Percentiles rank a stretch among this genome's conserved stretches.
phyloP scores from a whole-genome alignment of 2,888 invertebrate species.

The Athalia rosae region DNA sequence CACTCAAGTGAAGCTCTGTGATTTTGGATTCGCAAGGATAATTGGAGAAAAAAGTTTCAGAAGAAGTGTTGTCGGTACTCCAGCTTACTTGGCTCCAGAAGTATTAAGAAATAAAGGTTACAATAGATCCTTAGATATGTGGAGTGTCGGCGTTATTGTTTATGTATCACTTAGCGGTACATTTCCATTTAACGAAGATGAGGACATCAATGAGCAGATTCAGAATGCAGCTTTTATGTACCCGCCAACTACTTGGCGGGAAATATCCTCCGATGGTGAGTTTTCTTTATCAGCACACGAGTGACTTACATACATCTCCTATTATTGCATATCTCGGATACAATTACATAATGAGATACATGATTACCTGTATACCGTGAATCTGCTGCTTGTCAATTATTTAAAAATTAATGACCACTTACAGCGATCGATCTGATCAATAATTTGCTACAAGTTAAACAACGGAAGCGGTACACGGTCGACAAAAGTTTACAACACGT shows the following conservation, averaged over 20 bases:
- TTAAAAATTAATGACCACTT: conserved; percentile 63
- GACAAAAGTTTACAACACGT: conserved; percentile 96
- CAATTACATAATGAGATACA: no score
- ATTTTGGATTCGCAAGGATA: conserved; percentile 99
- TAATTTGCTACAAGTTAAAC: conserved; percentile 97
- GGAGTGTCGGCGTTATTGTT: conserved; percentile 99
- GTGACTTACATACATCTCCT: conserved; percentile 7
- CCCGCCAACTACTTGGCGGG: conserved; percentile 97
- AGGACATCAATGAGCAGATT: conserved; percentile 99
- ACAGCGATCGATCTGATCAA: conserved; percentile 98
- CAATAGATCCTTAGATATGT: conserved; percentile 99
- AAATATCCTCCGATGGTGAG: conserved; percentile 92
- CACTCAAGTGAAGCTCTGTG: conserved; percentile 98
- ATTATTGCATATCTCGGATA: no score
- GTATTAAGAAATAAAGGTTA: conserved; percentile 98
- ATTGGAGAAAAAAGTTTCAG: conserved; percentile 99
- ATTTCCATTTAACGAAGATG: conserved; percentile 99
- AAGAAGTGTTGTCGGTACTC: conserved; percentile 98
- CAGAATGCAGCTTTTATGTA: conserved; percentile 99
- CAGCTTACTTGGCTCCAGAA: conserved; percentile 98
- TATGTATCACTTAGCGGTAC: conserved; percentile 99
- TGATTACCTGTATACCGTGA: no score
- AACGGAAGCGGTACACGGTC: conserved; percentile 94
- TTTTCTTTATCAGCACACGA: conserved; percentile 30
- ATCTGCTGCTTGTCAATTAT: no score